These are phyloP conservation scores for Alexandromys fortis DNA, from an alignment of 2,113 vertebrate species.

Conservation along the genomic window DNA sequence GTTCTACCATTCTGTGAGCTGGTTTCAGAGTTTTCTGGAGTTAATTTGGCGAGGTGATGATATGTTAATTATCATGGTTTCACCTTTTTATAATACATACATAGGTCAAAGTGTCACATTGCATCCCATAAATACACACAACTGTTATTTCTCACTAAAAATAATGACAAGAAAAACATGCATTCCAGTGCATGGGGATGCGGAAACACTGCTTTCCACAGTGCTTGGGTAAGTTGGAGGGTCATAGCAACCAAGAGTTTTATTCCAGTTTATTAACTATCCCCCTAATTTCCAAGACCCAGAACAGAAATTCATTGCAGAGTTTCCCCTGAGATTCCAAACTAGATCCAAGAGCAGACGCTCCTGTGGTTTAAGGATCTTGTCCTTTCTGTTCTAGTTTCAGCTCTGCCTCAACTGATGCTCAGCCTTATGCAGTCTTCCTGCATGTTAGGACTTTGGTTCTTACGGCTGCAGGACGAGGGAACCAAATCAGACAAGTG, in stretches of 20 bases:
- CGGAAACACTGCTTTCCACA: background rate
- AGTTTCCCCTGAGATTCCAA: background rate
- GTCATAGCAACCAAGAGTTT: background rate
- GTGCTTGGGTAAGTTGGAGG: background rate
- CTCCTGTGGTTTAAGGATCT: background rate
- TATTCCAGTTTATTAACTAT: background rate
- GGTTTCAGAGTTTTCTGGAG: conserved; percentile 30
- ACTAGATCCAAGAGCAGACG: background rate
- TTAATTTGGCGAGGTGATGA: background rate
- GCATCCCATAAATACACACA: background rate
- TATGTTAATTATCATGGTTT: background rate
- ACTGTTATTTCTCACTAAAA: background rate
- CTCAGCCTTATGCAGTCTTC: background rate
- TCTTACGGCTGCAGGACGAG: background rate
- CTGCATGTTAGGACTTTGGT: background rate
- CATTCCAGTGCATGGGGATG: background rate
- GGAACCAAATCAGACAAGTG: background rate
- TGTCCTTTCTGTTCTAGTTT: background rate
- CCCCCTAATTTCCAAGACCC: conserved; percentile 20
- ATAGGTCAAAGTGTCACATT: background rate
- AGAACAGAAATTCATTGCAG: background rate
- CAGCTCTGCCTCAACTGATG: background rate
- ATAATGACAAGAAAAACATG: background rate
- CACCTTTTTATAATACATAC: background rate
- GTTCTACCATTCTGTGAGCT: background rate